Base-by-base conservation (phyloP, 2,113 vertebrate genomes). In the Sorex araneus region DNA sequence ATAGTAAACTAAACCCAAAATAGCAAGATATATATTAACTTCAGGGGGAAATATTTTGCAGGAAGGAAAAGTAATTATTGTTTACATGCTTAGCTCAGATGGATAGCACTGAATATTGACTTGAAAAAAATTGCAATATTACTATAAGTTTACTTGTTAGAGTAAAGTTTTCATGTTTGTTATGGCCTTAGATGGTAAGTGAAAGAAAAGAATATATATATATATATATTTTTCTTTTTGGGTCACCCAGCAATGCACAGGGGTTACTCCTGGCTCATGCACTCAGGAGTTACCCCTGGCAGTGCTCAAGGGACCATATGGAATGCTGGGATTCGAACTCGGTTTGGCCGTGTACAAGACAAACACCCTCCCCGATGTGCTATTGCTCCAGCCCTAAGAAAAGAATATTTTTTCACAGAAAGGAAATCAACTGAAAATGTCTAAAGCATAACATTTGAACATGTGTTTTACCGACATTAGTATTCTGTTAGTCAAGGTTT, bases 31-130 rank as follows among this genome's bases (percentile, higher is more conserved):
- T 89, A 78, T 75, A 70, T 47, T 73, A 81, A 88, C 8, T 88
- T 90, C 28, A 67, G 18, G 30, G 34, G 75, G 94, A 82, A 77
- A 70, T 63, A 0, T 71, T 90, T 90, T 90, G 2, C 36, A 77
- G 25, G 23, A 76, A 94, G 81, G n/a, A 43, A 87, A 82, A 92
- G 70, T 80, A 78, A 69, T 73, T 70, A 45, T 64, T 87, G 7
- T 63, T 3, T 71, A 34, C 15, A 47, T 60, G 21, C 23, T 92
- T 9, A 87, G 3, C 3, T 80, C 57, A 30, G 18, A 50, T 19
- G n/a, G 30, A 34, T 71, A 66, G 69, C 2, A 34, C 11, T 25
- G 21, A 75, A 70, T 91, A 74, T 71, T 34, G 16, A 74, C 43
- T 13, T 54, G 54, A 67, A 84, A 54, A 90, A 87, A 79, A 66